Conservation (phyloP, 2,888 invertebrate species). For the Mermis nigrescens region DNA sequence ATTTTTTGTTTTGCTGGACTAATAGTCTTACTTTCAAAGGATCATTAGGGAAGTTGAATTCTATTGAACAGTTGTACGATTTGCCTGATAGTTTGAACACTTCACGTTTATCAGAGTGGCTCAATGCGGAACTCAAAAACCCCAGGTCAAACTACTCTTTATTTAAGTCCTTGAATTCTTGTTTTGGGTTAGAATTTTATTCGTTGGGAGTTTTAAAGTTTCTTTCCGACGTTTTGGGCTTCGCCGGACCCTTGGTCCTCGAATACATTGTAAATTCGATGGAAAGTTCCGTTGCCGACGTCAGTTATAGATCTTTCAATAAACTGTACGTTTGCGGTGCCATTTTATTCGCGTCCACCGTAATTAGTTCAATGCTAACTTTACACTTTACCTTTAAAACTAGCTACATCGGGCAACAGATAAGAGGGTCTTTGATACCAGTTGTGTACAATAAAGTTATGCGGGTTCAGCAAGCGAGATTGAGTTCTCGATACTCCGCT, state of each 20-base stretch:
- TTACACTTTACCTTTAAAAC: slow-evolving; percentile 76
- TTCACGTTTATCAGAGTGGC: slow-evolving; percentile 32
- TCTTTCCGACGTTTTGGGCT: slow-evolving; percentile 58
- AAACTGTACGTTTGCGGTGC: slow-evolving; percentile 39
- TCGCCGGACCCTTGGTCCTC: slow-evolving; percentile 69
- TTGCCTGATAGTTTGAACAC: slow-evolving; percentile 49
- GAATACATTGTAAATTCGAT: slow-evolving; percentile 60
- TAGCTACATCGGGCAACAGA: slow-evolving; percentile 38
- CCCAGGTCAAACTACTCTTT: slow-evolving; percentile 45
- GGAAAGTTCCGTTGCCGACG: slow-evolving; percentile 49
- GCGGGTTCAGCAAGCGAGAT: background rate
- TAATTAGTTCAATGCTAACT: slow-evolving; percentile 56
- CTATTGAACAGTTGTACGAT: slow-evolving; percentile 60
- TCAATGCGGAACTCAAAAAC: slow-evolving; percentile 24
- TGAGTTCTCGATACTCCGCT: slow-evolving; percentile 32
- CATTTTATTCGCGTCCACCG: slow-evolving; percentile 46
- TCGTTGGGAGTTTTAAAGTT: slow-evolving; percentile 62
- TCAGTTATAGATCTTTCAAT: slow-evolving; percentile 45
- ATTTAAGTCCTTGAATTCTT: slow-evolving; percentile 54
- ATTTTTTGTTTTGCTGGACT: slow-evolving; percentile 24
- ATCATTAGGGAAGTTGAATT: background rate
- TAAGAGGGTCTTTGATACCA: background rate
- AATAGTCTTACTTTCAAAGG: slow-evolving; percentile 45
- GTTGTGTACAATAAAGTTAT: background rate
- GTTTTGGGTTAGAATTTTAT: slow-evolving; percentile 63